phyloP scores from a whole-genome alignment of 1,140 invertebrate genomes.

The Eupristina koningsbergeri region DNA sequence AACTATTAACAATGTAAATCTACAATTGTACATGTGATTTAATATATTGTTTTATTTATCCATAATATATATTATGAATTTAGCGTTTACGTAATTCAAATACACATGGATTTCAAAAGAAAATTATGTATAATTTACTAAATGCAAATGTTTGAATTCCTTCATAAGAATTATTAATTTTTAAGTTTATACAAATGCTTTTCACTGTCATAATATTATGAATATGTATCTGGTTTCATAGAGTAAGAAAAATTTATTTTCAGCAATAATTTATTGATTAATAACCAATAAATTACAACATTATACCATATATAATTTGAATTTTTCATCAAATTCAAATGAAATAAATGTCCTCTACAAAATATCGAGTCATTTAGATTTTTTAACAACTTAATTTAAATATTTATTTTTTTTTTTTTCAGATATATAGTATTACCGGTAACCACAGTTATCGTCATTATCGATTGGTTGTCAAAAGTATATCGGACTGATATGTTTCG shows the following conservation, averaged over 20 bases:
- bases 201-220: neutral
- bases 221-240: neutral
- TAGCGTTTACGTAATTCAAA: neutral
- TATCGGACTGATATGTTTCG: too few relatives aligned
- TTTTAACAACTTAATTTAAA: too few relatives aligned
- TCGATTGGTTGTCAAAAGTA: too few relatives aligned
- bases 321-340: neutral
- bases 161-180: neutral
- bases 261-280: neutral
- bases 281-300: neutral
- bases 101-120: neutral
- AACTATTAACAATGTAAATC: neutral
- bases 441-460: too few relatives aligned
- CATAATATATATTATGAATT: neutral
- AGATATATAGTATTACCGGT: too few relatives aligned
- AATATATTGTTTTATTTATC: slow-evolving; percentile 36
- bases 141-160: neutral
- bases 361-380: too few relatives aligned
- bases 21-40: neutral
- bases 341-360: neutral
- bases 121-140: neutral
- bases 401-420: too few relatives aligned
- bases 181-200: neutral
- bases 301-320: neutral
- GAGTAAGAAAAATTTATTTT: neutral